Evolutionary conservation across 2,797 vertebrate species (phyloP).

Genomic region (Girardinus metallicus): DNA sequence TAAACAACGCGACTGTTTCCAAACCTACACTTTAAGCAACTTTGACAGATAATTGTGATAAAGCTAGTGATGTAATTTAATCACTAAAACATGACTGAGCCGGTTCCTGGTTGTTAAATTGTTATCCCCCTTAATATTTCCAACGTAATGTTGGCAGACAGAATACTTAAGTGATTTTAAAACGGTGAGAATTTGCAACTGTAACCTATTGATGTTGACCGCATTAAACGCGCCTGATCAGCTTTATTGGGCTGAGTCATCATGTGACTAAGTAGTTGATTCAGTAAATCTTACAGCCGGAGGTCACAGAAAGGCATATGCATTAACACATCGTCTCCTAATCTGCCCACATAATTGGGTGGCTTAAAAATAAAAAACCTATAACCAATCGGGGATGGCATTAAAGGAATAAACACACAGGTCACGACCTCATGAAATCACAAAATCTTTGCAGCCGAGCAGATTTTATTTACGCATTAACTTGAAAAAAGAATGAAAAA

Average conservation of each 20-base stretch:
- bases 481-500: conserved; percentile 40
- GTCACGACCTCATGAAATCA: conserved; percentile 65
- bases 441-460: conserved; percentile 48
- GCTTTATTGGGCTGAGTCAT: conserved; percentile 56
- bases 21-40: neutral
- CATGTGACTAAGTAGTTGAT: conserved; percentile 53
- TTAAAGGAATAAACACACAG: conserved; percentile 64
- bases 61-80: conserved; percentile 33
- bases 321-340: conserved; percentile 39
- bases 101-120: conserved; percentile 30
- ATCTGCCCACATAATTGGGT: conserved; percentile 62
- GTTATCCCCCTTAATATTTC: conserved; percentile 24
- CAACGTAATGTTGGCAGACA: conserved; percentile 35
- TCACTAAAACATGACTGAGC: conserved; percentile 32
- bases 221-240: conserved; percentile 47
- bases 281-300: conserved; percentile 48
- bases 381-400: conserved; percentile 61
- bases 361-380: conserved; percentile 52
- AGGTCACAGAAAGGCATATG: conserved; percentile 61
- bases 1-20: neutral
- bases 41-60: conserved; percentile 46
- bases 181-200: conserved; percentile 28
- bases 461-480: conserved; percentile 67
- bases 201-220: conserved; percentile 9
- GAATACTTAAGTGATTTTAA: conserved; percentile 27